Conservation (phyloP, 2,797 vertebrate species). For the Sparidentex hasta region DNA sequence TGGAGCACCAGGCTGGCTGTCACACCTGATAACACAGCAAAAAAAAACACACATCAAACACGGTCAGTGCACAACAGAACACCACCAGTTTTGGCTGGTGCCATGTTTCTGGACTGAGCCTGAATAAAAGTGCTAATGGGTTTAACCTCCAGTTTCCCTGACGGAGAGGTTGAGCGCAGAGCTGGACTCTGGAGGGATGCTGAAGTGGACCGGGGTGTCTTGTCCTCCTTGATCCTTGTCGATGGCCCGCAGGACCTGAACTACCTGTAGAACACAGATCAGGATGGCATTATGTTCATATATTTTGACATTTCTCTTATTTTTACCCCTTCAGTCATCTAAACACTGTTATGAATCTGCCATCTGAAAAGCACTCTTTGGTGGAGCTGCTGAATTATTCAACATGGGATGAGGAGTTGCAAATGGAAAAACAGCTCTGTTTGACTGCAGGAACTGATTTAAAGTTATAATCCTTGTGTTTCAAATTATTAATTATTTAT, state of each 20-base stretch:
- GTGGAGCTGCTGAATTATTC: not conserved
- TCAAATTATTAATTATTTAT: not conserved
- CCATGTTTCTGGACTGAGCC: slow-evolving; percentile 1
- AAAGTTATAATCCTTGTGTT: not conserved
- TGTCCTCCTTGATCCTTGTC: slow-evolving; percentile 88
- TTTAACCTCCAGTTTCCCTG: slow-evolving; percentile 87
- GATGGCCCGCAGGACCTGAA: slow-evolving; percentile 88
- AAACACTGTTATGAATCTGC: not conserved
- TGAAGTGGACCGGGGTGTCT: slow-evolving; percentile 87
- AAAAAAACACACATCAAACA: slow-evolving; percentile 42
- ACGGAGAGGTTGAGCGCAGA: slow-evolving; percentile 88
- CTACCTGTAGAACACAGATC: slow-evolving; percentile 80
- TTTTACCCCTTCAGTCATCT: not conserved
- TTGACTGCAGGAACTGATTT: not conserved
- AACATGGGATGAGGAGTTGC: not conserved
- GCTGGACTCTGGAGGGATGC: slow-evolving; percentile 84
- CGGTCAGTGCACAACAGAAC: slow-evolving; percentile 21
- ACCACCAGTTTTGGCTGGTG: slow-evolving; percentile 21
- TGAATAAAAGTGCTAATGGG: not conserved
- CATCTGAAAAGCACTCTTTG: not conserved
- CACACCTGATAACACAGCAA: slow-evolving; percentile 81
- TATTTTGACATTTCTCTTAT: not conserved
- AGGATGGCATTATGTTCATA: not conserved
- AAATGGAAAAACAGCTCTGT: not conserved
- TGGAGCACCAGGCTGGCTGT: slow-evolving; percentile 91